These are phyloP conservation scores for Lydus trimaculatus DNA, from an alignment of 2,888 invertebrate genomes.

Conservation along the genomic window DNA sequence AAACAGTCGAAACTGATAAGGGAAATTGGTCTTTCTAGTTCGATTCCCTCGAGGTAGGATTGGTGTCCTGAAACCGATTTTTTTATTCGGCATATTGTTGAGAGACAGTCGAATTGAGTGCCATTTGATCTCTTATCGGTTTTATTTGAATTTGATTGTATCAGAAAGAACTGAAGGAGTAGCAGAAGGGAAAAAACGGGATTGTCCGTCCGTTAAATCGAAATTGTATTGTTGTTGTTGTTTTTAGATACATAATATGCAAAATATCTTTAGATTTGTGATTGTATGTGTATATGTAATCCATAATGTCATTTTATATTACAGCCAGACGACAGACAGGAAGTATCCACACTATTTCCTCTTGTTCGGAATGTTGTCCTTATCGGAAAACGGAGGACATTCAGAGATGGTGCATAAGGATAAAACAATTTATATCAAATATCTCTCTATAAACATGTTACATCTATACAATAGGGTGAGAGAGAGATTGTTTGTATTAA, in stretches of 20 bases:
- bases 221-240: neutral
- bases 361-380: constrained; percentile 30
- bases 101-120: constrained; percentile 26
- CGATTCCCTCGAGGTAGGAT: constrained; percentile 56
- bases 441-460: neutral
- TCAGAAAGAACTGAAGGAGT: too few relatives aligned
- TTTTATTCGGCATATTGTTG: constrained; percentile 37
- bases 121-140: constrained; percentile 45
- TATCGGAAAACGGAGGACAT: constrained; percentile 17
- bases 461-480: neutral
- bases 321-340: neutral
- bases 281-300: neutral
- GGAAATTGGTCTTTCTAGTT: constrained; percentile 51
- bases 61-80: constrained; percentile 41
- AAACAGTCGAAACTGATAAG: constrained; percentile 51
- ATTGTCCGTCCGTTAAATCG: neutral
- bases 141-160: constrained; percentile 43
- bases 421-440: constrained; percentile 1
- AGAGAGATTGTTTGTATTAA: neutral
- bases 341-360: constrained; percentile 8
- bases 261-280: neutral
- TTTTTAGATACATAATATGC: neutral
- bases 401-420: constrained; percentile 3
- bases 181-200: too few relatives aligned
- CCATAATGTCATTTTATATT: neutral